These are phyloP conservation scores for Metacarcinus magister DNA, from an alignment of 2,888 invertebrate species.

Conservation along the genomic window DNA sequence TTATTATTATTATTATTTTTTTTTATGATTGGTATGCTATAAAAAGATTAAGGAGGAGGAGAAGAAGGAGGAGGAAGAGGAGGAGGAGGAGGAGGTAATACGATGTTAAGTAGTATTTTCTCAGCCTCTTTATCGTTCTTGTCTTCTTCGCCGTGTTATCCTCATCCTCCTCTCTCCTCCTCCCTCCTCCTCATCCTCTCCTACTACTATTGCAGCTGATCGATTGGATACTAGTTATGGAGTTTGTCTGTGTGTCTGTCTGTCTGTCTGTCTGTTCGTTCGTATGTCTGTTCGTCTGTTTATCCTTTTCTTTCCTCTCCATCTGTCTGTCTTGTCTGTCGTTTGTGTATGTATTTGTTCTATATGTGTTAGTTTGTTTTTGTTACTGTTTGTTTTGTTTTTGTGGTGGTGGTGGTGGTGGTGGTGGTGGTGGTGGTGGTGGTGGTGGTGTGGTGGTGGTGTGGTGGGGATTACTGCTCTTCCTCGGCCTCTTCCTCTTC, in stretches of 20 bases:
- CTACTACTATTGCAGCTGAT: neutral
- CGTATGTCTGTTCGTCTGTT: neutral
- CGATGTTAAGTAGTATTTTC: neutral
- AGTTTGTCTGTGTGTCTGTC: neutral
- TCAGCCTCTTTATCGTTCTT: neutral
- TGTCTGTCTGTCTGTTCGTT: too few relatives aligned
- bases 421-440: neutral
- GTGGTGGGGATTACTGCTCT: too few relatives aligned
- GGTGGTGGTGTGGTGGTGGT: neutral
- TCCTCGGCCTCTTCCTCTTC: neutral
- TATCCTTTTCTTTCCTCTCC: neutral
- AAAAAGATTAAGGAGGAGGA: neutral
- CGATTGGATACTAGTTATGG: neutral
- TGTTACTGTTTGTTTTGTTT: neutral
- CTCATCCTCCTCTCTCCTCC: neutral
- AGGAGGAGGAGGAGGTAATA: too few relatives aligned
- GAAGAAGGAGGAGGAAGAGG: too few relatives aligned
- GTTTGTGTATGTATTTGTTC: neutral
- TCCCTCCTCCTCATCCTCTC: too few relatives aligned
- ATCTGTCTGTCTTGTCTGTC: neutral
- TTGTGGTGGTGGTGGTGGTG: too few relatives aligned
- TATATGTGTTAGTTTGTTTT: neutral
- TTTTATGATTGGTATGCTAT: too few relatives aligned
- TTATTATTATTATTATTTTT: too few relatives aligned
- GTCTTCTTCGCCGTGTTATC: neutral